Evolutionary conservation across 2,113 vertebrate genomes (phyloP), one percentile per base, ranked within the genome.

Genomic region (Acrocephalus kingi): DNA sequence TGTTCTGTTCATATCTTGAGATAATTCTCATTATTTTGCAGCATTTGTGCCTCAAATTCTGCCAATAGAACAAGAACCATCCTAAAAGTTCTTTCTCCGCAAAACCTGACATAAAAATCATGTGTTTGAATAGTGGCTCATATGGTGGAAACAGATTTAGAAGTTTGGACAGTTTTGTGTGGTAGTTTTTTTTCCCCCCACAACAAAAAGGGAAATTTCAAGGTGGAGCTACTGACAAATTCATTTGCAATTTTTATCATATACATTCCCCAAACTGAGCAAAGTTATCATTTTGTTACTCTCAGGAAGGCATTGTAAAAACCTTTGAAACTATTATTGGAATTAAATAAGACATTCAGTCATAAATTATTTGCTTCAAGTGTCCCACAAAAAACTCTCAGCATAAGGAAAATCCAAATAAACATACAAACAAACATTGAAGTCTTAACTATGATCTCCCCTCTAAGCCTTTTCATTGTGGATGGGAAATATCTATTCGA

Each of bases 151-250:
- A 64, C 1, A 68, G 15, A 56, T 64, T 55, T 75, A 59, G 16
- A 76, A 80, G 4, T 55, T 86, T 73, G 67, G 11, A 30, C 10
- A 46, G 9, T 3, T 56, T 74, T 66, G 3, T 66, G 27, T 12
- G 3, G 0, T 39, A 39, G 2, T 1, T 2, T 11, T 24, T 66
- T 49, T 66, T 49, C 13, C 4, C 4, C 8, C 8, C 3, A 5
- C 23, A 87, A 28, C 3, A 33, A 30, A 55, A 63, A 37, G 9
- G 5, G 6, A 6, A 39, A 48, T 68, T 89, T 79, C 10, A 88
- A 51, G 5, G 13, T 66, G 31, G 58, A 69, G n/a, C 12, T 76
- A 75, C 20, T 24, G 31, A 51, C 7, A 67, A 82, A 81, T 8
- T 28, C 43, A 18, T 54, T 68, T 87, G 17, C 9, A 59, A 63